Percentiles rank a stretch among this genome's conserved stretches.
Evolutionary conservation across 2,888 invertebrate genomes (phyloP).

Genomic region (Amaurobius ferox): DNA sequence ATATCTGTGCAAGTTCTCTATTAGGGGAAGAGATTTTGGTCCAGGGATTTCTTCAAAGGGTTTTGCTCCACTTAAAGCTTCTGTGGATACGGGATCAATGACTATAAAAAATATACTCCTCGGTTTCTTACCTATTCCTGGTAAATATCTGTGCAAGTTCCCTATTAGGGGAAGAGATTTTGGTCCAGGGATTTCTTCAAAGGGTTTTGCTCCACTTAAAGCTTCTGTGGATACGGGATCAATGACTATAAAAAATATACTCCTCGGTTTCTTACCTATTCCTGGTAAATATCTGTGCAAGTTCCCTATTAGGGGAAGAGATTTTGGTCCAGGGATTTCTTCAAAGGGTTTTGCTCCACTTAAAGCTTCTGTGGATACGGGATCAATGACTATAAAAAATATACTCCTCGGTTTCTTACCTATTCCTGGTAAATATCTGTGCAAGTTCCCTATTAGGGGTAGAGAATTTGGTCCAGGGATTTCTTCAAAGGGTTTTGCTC

Average conservation of each 20-base stretch:
- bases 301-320: slow-evolving; percentile 87
- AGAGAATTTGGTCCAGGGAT: slow-evolving; percentile 89
- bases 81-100: slow-evolving; percentile 26
- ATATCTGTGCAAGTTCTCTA: slow-evolving; percentile 89
- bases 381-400: slow-evolving; percentile 5
- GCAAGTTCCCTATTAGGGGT: slow-evolving; percentile 86
- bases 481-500: slow-evolving; percentile 80
- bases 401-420: slow-evolving; percentile 80
- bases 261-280: slow-evolving; percentile 81
- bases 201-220: slow-evolving; percentile 76
- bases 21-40: slow-evolving; percentile 84
- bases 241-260: not conserved
- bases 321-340: slow-evolving; percentile 88
- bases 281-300: slow-evolving; percentile 86
- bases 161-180: slow-evolving; percentile 86
- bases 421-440: slow-evolving; percentile 86
- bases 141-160: slow-evolving; percentile 87
- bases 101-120: not conserved
- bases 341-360: slow-evolving; percentile 79
- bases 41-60: slow-evolving; percentile 87
- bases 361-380: slow-evolving; percentile 44
- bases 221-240: slow-evolving; percentile 46
- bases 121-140: slow-evolving; percentile 82
- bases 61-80: slow-evolving; percentile 45
- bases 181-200: slow-evolving; percentile 88